phyloP scores from a whole-genome alignment of 2,888 invertebrate genomes.

The Anticlea derivata region DNA sequence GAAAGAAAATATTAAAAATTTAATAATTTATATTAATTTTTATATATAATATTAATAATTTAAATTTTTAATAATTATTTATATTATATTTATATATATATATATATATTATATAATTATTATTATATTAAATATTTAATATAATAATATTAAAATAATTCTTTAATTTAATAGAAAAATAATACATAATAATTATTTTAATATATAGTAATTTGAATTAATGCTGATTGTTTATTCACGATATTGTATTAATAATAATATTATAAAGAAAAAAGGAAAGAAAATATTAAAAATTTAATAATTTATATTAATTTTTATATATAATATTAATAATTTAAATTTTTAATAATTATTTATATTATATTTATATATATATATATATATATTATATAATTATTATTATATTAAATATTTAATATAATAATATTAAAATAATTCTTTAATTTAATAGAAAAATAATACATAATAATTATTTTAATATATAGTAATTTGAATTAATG shows the following conservation, averaged over 20 bases:
- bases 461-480: too few species aligned
- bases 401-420: slow-evolving; percentile 24
- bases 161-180: slow-evolving; percentile 35
- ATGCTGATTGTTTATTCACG: slow-evolving; percentile 40
- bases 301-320: slow-evolving; percentile 25
- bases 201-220: slow-evolving; percentile 31
- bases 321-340: slow-evolving; percentile 20
- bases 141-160: slow-evolving; percentile 25
- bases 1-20: slow-evolving; percentile 39
- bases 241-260: slow-evolving; percentile 42
- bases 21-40: slow-evolving; percentile 29
- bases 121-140: slow-evolving; percentile 24
- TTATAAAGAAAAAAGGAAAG: slow-evolving; percentile 40
- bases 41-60: slow-evolving; percentile 23
- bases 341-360: slow-evolving; percentile 7
- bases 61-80: slow-evolving; percentile 14
- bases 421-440: not conserved
- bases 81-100: slow-evolving; percentile 3
- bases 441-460: too few species aligned
- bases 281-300: slow-evolving; percentile 41
- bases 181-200: slow-evolving; percentile 44
- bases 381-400: slow-evolving; percentile 10
- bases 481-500: too few species aligned
- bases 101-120: slow-evolving; percentile 7
- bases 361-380: slow-evolving; percentile 6